Evolutionary conservation across 2,888 invertebrate genomes (phyloP).

Genomic region (Ophonus ardosiacus): DNA sequence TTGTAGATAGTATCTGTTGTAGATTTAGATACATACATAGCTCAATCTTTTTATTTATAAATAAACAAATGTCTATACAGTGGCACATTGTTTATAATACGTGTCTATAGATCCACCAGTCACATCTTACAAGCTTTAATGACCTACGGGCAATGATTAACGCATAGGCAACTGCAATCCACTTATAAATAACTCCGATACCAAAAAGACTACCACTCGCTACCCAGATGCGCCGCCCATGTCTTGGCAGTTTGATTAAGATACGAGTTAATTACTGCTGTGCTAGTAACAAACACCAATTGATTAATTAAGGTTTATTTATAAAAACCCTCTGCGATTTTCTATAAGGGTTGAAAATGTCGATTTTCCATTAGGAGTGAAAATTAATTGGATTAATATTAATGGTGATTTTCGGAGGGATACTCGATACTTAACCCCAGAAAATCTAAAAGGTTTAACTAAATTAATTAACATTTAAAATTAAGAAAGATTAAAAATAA

Average conservation of each 20-base stretch:
- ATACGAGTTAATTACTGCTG: constrained; percentile 59
- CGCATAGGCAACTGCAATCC: constrained; percentile 67
- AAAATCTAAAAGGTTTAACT: background rate
- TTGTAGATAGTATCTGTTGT: too few relatives aligned
- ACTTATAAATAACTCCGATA: constrained; percentile 68
- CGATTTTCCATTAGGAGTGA: constrained; percentile 12
- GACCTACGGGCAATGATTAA: constrained; percentile 66
- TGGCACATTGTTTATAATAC: background rate
- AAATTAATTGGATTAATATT: constrained; percentile 62
- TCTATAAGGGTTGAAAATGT: constrained; percentile 7
- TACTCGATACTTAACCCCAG: constrained; percentile 42
- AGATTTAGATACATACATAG: background rate
- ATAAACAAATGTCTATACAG: background rate
- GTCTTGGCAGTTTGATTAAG: constrained; percentile 61
- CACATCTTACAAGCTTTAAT: constrained; percentile 34
- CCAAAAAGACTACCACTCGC: constrained; percentile 66
- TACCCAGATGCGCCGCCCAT: constrained; percentile 27
- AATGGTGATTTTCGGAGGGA: constrained; percentile 45
- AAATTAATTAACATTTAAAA: background rate
- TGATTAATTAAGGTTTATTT: constrained; percentile 69
- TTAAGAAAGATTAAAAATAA: background rate
- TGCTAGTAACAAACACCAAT: constrained; percentile 64
- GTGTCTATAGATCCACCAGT: background rate
- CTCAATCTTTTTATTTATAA: background rate
- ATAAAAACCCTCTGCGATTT: constrained; percentile 64